phyloP scores from a whole-genome alignment of 2,797 vertebrate species.

The Sphaeramia orbicularis region DNA sequence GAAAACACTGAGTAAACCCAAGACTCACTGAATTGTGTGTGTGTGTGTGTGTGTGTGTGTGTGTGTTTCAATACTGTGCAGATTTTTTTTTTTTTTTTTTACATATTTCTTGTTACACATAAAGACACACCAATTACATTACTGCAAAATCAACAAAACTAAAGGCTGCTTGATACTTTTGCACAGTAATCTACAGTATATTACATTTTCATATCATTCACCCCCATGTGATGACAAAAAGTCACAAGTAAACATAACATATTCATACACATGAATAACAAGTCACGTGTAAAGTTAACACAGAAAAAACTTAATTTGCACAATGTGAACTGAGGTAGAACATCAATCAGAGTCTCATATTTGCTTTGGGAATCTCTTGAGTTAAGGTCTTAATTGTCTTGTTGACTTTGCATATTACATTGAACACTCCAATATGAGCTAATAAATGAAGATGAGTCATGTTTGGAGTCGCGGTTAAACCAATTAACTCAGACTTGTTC shows the following conservation, averaged over 20 bases:
- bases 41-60: too few relatives aligned
- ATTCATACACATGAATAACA: neutral
- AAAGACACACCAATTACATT: too few relatives aligned
- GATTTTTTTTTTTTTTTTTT: too few relatives aligned
- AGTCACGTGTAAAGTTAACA: neutral
- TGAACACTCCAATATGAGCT: neutral
- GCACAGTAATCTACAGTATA: neutral
- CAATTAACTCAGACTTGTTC: neutral
- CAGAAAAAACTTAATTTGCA: neutral
- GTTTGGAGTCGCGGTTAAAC: neutral
- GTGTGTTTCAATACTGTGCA: too few relatives aligned
- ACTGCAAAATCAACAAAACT: too few relatives aligned
- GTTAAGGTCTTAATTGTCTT: neutral
- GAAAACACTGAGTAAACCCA: too few relatives aligned
- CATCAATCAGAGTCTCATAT: neutral
- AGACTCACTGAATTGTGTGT: too few relatives aligned
- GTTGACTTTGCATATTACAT: slow-evolving; percentile 5
- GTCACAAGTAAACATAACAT: neutral
- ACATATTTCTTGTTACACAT: too few relatives aligned
- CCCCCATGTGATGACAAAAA: neutral
- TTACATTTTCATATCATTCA: neutral
- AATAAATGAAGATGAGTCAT: neutral
- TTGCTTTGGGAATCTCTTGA: neutral
- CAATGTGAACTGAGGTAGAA: neutral
- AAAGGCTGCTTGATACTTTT: too few relatives aligned